Percentiles rank a stretch among this genome's conserved stretches.
These are phyloP conservation scores for Chloroceryle aenea DNA, from an alignment of 2,113 vertebrate species.

Conservation along the genomic window DNA sequence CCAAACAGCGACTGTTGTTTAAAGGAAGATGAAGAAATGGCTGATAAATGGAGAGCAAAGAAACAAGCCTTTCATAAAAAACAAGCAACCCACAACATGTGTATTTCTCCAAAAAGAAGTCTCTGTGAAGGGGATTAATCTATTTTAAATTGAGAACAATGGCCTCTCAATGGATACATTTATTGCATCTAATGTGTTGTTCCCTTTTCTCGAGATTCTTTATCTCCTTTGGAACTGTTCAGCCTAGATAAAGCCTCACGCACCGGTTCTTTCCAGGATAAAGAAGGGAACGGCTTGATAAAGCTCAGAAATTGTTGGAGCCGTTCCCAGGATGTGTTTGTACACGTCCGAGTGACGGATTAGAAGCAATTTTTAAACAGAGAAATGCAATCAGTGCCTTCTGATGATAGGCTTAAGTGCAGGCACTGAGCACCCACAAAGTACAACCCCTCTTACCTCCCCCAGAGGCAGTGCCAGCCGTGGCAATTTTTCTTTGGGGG, in stretches of 20 bases:
- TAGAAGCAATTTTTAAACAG: slow-evolving; percentile 65
- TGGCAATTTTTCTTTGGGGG: neutral
- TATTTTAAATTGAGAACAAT: neutral
- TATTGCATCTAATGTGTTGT: neutral
- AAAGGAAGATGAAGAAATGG: neutral
- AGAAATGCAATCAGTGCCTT: slow-evolving; percentile 54
- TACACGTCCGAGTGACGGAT: slow-evolving; percentile 45
- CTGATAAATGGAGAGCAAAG: slow-evolving; percentile 36
- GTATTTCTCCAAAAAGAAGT: neutral
- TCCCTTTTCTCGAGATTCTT: neutral
- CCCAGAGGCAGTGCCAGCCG: neutral
- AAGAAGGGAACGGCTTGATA: slow-evolving; percentile 1
- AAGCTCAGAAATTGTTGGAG: slow-evolving; percentile 58
- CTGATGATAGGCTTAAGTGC: neutral
- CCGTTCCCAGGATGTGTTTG: slow-evolving; percentile 65
- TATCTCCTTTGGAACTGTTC: slow-evolving; percentile 58
- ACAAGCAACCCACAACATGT: neutral
- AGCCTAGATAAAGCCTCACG: slow-evolving; percentile 28
- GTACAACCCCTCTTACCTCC: neutral
- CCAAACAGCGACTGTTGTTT: neutral
- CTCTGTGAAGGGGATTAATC: neutral
- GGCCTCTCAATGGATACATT: neutral
- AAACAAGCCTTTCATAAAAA: neutral
- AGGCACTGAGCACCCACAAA: neutral
- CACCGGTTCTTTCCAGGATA: neutral